Evolutionary conservation across 1,140 invertebrate genomes (phyloP), one percentile per base, ranked within the genome.

Genomic region (Aphidius gifuensis): DNA sequence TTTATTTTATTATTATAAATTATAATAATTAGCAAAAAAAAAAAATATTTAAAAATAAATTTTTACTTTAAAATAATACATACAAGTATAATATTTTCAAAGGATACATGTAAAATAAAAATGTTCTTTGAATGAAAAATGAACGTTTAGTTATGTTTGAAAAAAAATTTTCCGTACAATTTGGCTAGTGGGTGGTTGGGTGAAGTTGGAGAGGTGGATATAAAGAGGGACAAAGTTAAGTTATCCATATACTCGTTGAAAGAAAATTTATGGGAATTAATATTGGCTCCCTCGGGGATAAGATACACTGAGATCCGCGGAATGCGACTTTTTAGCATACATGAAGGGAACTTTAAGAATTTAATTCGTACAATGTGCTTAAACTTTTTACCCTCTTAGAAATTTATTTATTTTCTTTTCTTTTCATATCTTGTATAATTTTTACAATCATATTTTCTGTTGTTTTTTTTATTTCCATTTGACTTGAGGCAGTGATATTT

Each of bases 211-310:
- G 47, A 9, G 38, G 62, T 32, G 39, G 54, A 48, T 46, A 21
- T 11, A 6, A 21, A 39, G 57, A 50, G 50, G 64, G 9, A 39
- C 49, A 65, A 61, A 61, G 53, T 54, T 51, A 45, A 65, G 63
- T 47, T 70, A 75, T 74, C 68, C 74, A 72, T 74, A 67, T 68
- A 60, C 66, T 67, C 72, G 74, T 79, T 80, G 74, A 80, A 80
- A 79, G 79, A 74, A 81, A 81, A 81, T 81, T 81, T 81, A 81
- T 80, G 80, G 76, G 78, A 80, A 80, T 80, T 81, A 81, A 81
- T 80, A 80, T 81, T 72, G 74, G 77, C 74, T 80, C 74, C 74
- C 76, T 58, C 16, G 44, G 65, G 66, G 42, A n/a, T 42, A 55
- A 44, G 66, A 66, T 66, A 69, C 74, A 70, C 74, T 63, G 72